Percentiles rank a stretch among this genome's conserved stretches.
Conservation (phyloP, 2,888 invertebrate genomes). For the Melangyna quadrimaculata region DNA sequence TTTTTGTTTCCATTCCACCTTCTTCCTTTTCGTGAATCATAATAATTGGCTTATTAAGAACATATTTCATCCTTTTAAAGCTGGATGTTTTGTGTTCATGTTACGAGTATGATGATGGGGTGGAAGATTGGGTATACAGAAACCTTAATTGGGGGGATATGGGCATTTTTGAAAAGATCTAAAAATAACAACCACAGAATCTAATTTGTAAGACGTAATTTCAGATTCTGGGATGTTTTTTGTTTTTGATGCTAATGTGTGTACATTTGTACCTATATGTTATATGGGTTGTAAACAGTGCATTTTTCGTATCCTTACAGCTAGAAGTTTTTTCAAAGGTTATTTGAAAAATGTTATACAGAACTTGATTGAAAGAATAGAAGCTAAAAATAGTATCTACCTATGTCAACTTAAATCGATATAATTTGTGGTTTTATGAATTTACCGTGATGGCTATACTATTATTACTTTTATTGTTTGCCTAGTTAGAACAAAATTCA, state of each 20-base stretch:
- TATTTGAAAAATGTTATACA: too few species aligned
- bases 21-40: constrained; percentile 41
- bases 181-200: constrained; percentile 12
- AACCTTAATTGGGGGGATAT: constrained; percentile 6
- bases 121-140: background rate
- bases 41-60: constrained; percentile 67
- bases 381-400: too few species aligned
- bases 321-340: too few species aligned
- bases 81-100: constrained; percentile 38
- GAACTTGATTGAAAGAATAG: too few species aligned
- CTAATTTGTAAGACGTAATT: background rate
- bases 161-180: constrained; percentile 4
- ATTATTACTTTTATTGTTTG: too few species aligned
- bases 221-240: background rate
- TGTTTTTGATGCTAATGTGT: background rate
- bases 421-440: too few species aligned
- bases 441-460: too few species aligned
- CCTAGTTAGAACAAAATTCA: too few species aligned
- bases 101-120: background rate
- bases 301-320: too few species aligned
- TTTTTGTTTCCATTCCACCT: constrained; percentile 47
- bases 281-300: too few species aligned
- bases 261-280: background rate
- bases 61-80: constrained; percentile 37
- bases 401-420: too few species aligned